Percentiles rank a stretch among this genome's conserved stretches.
Evolutionary conservation across 2,113 vertebrate species (phyloP).

Genomic region (Marmota flaviventris): DNA sequence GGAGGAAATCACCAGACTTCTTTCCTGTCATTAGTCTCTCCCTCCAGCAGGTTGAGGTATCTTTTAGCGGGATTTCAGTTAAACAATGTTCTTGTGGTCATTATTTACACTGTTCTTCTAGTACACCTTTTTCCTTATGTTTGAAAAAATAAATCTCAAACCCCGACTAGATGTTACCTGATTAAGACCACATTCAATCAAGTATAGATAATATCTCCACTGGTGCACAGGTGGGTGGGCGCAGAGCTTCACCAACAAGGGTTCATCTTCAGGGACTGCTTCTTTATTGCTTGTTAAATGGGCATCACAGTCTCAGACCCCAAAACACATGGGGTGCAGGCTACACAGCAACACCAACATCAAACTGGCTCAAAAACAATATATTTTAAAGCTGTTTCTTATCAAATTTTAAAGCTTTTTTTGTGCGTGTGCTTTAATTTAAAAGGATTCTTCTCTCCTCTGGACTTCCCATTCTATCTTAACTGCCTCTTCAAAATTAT

Average conservation of each 20-base stretch:
- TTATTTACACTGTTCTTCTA: not conserved
- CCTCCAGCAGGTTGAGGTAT: not conserved
- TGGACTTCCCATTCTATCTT: not conserved
- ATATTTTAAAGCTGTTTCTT: not conserved
- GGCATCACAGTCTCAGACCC: not conserved
- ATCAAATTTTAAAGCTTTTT: not conserved
- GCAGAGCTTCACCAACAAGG: not conserved
- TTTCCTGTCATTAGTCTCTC: not conserved
- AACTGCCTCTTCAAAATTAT: not conserved
- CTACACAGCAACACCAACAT: not conserved
- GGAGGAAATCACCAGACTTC: not conserved
- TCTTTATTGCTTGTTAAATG: not conserved
- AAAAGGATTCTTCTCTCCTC: not conserved
- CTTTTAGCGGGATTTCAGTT: not conserved
- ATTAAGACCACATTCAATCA: not conserved
- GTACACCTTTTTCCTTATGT: not conserved
- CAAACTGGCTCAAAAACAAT: not conserved
- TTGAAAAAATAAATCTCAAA: not conserved
- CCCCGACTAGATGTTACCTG: not conserved
- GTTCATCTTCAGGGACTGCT: not conserved
- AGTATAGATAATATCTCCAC: accelerated
- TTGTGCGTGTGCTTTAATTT: not conserved
- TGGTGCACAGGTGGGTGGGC: accelerated
- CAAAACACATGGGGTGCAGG: not conserved
- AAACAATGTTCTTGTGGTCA: not conserved